A percentile compares a stretch with the other conserved stretches of the same genome.
Evolutionary conservation across 2,797 vertebrate species (phyloP).

Genomic region (Chaetodon trifasciatus): DNA sequence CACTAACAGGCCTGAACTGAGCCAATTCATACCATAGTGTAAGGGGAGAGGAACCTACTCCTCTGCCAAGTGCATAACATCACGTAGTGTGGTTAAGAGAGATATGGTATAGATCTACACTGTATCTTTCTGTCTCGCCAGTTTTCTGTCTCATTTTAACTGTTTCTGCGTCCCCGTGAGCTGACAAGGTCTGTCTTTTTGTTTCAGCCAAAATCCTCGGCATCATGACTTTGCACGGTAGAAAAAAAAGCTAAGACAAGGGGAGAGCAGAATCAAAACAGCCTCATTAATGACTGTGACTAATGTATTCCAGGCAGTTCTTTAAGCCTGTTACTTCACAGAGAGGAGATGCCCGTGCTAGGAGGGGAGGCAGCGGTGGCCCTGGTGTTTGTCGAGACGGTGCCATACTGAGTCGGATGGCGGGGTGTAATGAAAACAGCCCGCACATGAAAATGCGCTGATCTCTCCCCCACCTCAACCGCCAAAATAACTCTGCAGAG

Average conservation of each 20-base stretch:
- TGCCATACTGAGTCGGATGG: slow-evolving; percentile 70
- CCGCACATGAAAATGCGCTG: slow-evolving; percentile 58
- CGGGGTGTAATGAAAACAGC: slow-evolving; percentile 68
- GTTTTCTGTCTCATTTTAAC: slow-evolving; percentile 36
- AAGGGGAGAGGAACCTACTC: slow-evolving; percentile 35
- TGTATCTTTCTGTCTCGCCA: slow-evolving; percentile 38
- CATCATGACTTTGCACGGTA: slow-evolving; percentile 60
- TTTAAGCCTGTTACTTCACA: slow-evolving; percentile 72
- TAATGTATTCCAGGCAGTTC: slow-evolving; percentile 83
- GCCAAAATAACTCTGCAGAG: slow-evolving; percentile 69
- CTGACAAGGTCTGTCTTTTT: slow-evolving; percentile 43
- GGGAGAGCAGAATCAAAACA: slow-evolving; percentile 72
- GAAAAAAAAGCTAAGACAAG: slow-evolving; percentile 55
- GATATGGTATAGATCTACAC: slow-evolving; percentile 19
- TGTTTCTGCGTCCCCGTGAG: slow-evolving; percentile 51
- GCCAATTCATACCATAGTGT: slow-evolving; percentile 29
- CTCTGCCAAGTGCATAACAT: slow-evolving; percentile 56
- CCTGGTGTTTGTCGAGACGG: slow-evolving; percentile 65
- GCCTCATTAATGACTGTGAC: slow-evolving; percentile 81
- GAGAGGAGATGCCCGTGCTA: slow-evolving; percentile 55
- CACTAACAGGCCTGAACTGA: slow-evolving; percentile 17
- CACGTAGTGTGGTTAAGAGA: slow-evolving; percentile 49
- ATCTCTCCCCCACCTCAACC: slow-evolving; percentile 52
- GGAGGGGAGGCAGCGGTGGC: slow-evolving; percentile 50
- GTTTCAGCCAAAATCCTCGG: slow-evolving; percentile 61